Evolutionary conservation across 2,113 vertebrate species (phyloP), one percentile per base, ranked within the genome.

Genomic region (Nibea albiflora): DNA sequence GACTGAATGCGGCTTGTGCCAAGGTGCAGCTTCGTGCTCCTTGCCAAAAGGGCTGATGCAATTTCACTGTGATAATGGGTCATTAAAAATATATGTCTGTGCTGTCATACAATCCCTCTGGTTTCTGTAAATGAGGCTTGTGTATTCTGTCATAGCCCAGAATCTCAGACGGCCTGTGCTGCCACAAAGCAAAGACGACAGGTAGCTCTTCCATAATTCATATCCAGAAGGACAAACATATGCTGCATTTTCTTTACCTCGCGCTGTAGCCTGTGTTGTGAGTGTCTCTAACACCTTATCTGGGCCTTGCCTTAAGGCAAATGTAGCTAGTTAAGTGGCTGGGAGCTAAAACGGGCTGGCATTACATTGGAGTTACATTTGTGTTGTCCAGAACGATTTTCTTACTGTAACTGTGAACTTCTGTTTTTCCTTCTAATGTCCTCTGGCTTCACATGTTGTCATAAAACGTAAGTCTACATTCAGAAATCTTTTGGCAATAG

Each of bases 41-140:
- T 67, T 68, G 72, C 79, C 89, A 87, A 85, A 90, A 83, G 47
- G 61, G 22, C 52, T 83, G 65, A 89, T 89, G 86, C 81, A 80
- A 85, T 94, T 89, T 90, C 50, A 20, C 73, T 75, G 71, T 79
- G 87, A 92, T 93, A 92, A 94, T 89, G 83, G 88, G 60, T 79
- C 88, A 93, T 94, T 91, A 92, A 92, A 94, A 90, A 86, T 91
- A 83, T 91, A 93, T 91, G 70, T 63, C 72, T 62, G 47, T 73
- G 77, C 54, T 89, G 90, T 90, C 89, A 78, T 87, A 61, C 70
- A 81, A 77, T 87, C 71, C 88, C 85, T 82, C 72, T 86, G 89
- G 78, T 89, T 89, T 89, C 86, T 71, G 81, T 89, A 91, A 93
- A 90, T 90, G 86, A 87, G 79, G 76, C 76, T 53, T 83, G 78